Evolutionary conservation across 2,888 invertebrate genomes (phyloP).

Genomic region (Callyntrura sp.): DNA sequence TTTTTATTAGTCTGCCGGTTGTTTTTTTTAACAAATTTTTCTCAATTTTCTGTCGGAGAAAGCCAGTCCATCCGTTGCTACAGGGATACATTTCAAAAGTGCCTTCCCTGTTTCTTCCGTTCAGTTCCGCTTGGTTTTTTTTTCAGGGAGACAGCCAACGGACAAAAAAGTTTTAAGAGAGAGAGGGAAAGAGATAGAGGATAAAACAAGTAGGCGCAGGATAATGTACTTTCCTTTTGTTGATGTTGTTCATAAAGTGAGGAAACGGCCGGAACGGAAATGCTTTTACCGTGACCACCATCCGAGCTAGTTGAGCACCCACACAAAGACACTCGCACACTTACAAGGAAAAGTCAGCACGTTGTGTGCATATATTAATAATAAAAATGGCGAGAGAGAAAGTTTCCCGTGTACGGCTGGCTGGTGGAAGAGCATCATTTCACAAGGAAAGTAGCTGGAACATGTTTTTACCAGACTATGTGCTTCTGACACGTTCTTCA

Average conservation of each 20-base stretch:
- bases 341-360: background rate
- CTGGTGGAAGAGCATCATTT: slow-evolving; percentile 12
- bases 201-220: background rate
- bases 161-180: background rate
- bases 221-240: slow-evolving; percentile 14
- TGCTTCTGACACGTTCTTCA: slow-evolving; percentile 39
- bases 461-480: slow-evolving; percentile 35
- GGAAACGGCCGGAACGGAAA: slow-evolving; percentile 50
- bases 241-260: slow-evolving; percentile 34
- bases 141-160: slow-evolving; percentile 4
- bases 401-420: background rate
- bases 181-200: background rate
- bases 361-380: slow-evolving; percentile 43
- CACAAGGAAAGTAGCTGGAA: slow-evolving; percentile 46
- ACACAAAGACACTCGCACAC: background rate
- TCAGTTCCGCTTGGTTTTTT: too few species aligned
- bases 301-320: too few species aligned
- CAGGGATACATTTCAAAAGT: too few species aligned
- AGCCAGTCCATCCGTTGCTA: too few species aligned
- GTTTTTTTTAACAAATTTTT: too few species aligned
- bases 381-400: background rate
- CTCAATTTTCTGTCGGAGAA: too few species aligned
- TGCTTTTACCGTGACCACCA: slow-evolving; percentile 37
- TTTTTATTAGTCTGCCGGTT: too few species aligned
- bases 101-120: too few species aligned